phyloP scores from a whole-genome alignment of 2,888 invertebrate species.

The Lampropteryx suffumata region DNA sequence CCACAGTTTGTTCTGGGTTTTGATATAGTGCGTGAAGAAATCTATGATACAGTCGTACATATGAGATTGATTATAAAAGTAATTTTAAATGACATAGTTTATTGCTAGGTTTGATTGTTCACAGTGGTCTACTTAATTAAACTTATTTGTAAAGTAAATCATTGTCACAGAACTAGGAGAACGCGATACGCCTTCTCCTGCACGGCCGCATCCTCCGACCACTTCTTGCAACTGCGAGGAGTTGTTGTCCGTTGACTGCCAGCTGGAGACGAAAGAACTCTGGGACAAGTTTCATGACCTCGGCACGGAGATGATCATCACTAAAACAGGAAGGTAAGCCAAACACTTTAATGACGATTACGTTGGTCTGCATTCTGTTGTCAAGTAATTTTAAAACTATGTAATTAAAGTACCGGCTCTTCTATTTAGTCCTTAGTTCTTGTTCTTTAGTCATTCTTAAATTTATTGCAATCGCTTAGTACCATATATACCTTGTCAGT shows the following conservation, averaged over 20 bases:
- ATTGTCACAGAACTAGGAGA: conserved; percentile 68
- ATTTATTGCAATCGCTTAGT: too few relatives aligned
- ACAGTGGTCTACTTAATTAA: conserved; percentile 9
- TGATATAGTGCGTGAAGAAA: conserved; percentile 59
- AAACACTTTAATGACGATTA: too few relatives aligned
- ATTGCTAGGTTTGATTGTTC: conserved; percentile 18
- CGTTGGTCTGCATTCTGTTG: too few relatives aligned
- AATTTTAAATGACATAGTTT: conserved; percentile 22
- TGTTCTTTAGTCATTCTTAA: too few relatives aligned
- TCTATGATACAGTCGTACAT: conserved; percentile 44
- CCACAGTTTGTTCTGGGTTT: conserved; percentile 50
- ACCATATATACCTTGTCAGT: too few relatives aligned
- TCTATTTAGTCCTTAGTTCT: too few relatives aligned
- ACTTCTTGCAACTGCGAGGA: conserved; percentile 92
- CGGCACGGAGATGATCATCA: conserved; percentile 99
- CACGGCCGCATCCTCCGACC: conserved; percentile 65
- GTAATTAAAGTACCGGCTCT: too few relatives aligned
- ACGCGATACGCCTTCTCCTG: conserved; percentile 76
- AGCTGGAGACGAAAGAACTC: conserved; percentile 96
- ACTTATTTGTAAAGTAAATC: neutral
- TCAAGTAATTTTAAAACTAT: too few relatives aligned
- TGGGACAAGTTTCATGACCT: conserved; percentile 98
- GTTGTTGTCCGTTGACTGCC: conserved; percentile 92
- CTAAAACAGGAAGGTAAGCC: conserved; percentile 95
- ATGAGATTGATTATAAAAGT: conserved; percentile 20